Conservation (phyloP, 2,888 invertebrate species). For the Tetropium fuscum region DNA sequence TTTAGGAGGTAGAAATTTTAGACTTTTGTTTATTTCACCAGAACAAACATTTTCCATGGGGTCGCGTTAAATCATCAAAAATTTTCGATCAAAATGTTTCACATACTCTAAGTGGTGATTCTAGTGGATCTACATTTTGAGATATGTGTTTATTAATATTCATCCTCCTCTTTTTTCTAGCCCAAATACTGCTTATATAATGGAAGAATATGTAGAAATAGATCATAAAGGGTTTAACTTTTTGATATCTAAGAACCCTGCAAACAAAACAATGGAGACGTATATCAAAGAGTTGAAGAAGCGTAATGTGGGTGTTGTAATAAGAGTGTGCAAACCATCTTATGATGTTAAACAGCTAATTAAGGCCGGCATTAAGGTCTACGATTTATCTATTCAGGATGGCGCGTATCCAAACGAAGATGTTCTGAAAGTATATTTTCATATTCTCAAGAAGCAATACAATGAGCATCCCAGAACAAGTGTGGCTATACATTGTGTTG, state of each 20-base stretch:
- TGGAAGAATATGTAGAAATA: constrained; percentile 41
- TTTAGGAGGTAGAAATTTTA: too few species aligned
- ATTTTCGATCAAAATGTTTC: too few species aligned
- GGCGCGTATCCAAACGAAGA: constrained; percentile 45
- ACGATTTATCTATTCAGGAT: constrained; percentile 46
- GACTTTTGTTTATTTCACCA: too few species aligned
- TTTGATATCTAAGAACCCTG: constrained; percentile 48
- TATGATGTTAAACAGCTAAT: constrained; percentile 43
- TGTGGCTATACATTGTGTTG: constrained; percentile 48
- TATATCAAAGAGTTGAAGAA: constrained; percentile 47
- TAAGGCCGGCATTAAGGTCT: constrained; percentile 44
- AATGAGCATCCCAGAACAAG: constrained; percentile 40
- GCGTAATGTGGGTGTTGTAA: constrained; percentile 42
- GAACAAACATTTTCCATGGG: too few species aligned
- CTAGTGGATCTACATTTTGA: too few species aligned
- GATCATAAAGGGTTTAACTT: constrained; percentile 45
- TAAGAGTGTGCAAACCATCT: constrained; percentile 48
- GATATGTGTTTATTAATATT: too few species aligned
- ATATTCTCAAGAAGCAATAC: constrained; percentile 44
- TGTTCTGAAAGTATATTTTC: constrained; percentile 42
- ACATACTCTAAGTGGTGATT: too few species aligned
- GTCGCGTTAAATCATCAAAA: too few species aligned
- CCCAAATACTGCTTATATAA: too few species aligned
- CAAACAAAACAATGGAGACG: constrained; percentile 41
- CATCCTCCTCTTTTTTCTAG: too few species aligned